These are phyloP conservation scores for Drosophila mulleri DNA, from an alignment of 2,888 invertebrate species.

Conservation along the genomic window DNA sequence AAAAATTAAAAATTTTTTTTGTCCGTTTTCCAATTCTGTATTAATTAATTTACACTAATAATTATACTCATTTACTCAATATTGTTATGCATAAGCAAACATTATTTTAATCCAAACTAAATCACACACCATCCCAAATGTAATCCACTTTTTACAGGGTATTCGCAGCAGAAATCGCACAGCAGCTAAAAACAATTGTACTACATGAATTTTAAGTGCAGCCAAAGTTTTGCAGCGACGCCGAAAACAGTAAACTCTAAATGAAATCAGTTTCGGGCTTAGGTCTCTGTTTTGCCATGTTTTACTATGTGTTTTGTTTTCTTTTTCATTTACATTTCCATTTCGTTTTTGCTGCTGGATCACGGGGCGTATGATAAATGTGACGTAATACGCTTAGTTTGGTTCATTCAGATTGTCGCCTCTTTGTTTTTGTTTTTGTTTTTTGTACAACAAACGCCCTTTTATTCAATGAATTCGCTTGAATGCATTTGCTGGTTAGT, in stretches of 20 bases:
- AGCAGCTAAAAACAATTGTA: slow-evolving; percentile 53
- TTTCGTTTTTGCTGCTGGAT: slow-evolving; percentile 36
- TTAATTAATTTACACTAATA: too few relatives aligned
- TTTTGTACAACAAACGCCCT: slow-evolving; percentile 48
- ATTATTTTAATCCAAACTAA: background rate
- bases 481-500: slow-evolving; percentile 53
- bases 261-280: slow-evolving; percentile 47
- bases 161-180: slow-evolving; percentile 12
- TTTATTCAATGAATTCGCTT: slow-evolving; percentile 71
- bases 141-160: background rate
- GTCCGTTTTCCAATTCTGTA: too few relatives aligned
- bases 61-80: too few relatives aligned
- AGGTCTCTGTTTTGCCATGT: slow-evolving; percentile 18
- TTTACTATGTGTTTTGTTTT: slow-evolving; percentile 12
- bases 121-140: too few relatives aligned
- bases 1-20: too few relatives aligned
- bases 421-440: slow-evolving; percentile 14
- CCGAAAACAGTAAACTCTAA: slow-evolving; percentile 38
- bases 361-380: slow-evolving; percentile 76
- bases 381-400: slow-evolving; percentile 52
- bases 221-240: slow-evolving; percentile 35
- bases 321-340: background rate
- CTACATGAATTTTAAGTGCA: slow-evolving; percentile 62
- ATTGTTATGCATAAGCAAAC: too few relatives aligned
- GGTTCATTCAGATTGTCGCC: slow-evolving; percentile 11